A percentile compares a stretch with the other conserved stretches of the same genome.
Conservation (phyloP, 2,797 vertebrate species). For the Gouania willdenowi region DNA sequence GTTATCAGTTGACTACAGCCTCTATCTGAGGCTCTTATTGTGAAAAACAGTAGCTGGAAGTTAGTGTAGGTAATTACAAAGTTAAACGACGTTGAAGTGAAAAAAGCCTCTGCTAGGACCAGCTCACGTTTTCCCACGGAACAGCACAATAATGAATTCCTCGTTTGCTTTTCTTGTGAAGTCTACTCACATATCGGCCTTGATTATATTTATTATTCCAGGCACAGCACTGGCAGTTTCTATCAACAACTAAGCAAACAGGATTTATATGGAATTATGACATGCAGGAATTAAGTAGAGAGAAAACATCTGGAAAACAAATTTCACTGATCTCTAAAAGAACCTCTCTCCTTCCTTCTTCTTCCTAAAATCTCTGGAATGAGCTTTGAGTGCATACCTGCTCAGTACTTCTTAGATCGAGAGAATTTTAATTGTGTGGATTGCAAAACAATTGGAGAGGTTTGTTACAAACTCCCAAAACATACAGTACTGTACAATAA, state of each 20-base stretch:
- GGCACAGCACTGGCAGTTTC: slow-evolving; percentile 24
- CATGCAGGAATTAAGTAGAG: slow-evolving; percentile 51
- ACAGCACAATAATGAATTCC: slow-evolving; percentile 31
- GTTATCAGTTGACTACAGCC: too few relatives aligned
- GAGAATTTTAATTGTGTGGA: too few relatives aligned
- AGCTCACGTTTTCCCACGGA: slow-evolving; percentile 1
- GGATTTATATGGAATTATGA: slow-evolving; percentile 43
- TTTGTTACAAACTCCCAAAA: too few relatives aligned
- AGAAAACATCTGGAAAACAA: slow-evolving; percentile 73
- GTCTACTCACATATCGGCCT: slow-evolving; percentile 32
- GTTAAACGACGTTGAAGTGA: too few relatives aligned
- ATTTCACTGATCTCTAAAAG: slow-evolving; percentile 41
- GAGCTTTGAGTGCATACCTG: too few relatives aligned
- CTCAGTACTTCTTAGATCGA: too few relatives aligned
- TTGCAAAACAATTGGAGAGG: too few relatives aligned
- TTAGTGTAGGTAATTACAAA: too few relatives aligned
- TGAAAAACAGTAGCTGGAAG: too few relatives aligned
- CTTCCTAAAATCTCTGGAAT: slow-evolving; percentile 17
- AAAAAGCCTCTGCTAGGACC: slow-evolving; percentile 16
- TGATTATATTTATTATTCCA: slow-evolving; percentile 50
- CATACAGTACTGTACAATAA: too few relatives aligned
- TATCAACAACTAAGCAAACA: slow-evolving; percentile 36
- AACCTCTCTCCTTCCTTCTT: slow-evolving; percentile 26
- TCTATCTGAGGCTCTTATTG: too few relatives aligned
- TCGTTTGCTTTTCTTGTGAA: slow-evolving; percentile 42